Evolutionary conservation across 2,888 invertebrate genomes (phyloP).

Genomic region (Cephus runcator): DNA sequence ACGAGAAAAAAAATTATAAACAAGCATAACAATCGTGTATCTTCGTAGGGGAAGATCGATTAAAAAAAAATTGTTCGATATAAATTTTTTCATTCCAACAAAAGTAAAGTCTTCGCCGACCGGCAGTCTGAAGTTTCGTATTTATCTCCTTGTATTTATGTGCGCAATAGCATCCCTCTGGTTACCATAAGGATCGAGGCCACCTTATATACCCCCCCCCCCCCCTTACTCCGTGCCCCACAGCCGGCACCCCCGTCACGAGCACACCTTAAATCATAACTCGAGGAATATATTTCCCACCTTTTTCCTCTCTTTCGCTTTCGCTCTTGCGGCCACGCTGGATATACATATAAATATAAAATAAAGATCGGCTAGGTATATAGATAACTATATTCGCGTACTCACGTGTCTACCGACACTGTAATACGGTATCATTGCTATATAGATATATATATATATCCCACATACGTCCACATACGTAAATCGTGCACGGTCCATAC

Average conservation of each 20-base stretch:
- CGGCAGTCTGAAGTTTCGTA: neutral
- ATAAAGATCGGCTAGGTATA: neutral
- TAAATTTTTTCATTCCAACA: too few species aligned
- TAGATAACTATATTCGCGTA: neutral
- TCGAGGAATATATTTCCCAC: conserved; percentile 17
- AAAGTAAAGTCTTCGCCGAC: too few species aligned
- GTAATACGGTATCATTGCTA: too few species aligned
- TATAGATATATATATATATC: too few species aligned
- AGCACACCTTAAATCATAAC: conserved; percentile 19
- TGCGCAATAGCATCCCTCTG: neutral
- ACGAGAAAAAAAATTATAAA: too few species aligned
- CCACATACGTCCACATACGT: neutral
- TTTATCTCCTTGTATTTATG: neutral
- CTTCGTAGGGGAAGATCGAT: too few species aligned
- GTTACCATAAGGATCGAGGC: too few species aligned
- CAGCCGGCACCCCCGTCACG: conserved; percentile 13
- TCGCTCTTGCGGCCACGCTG: neutral
- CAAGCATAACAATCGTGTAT: neutral
- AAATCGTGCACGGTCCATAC: neutral
- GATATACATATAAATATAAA: neutral
- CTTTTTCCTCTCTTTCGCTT: conserved; percentile 3
- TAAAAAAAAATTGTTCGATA: too few species aligned
- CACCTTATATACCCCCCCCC: too few species aligned
- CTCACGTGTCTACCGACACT: too few species aligned
- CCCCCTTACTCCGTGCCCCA: neutral